Evolutionary conservation across 1,140 invertebrate species (phyloP), one percentile per base, ranked within the genome.

Genomic region (Aphelinus certus): DNA sequence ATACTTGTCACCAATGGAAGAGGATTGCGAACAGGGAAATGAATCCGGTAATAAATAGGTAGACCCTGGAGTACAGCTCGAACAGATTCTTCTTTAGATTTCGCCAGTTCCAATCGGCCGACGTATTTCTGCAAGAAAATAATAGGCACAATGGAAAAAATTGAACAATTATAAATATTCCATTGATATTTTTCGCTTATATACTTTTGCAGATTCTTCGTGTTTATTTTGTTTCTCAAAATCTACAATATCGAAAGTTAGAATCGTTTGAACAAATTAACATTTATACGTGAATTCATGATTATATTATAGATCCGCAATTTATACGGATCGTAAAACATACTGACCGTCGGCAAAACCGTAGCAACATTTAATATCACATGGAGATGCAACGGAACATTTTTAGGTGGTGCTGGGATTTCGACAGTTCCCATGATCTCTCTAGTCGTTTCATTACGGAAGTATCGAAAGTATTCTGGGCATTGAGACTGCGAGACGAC

Each of bases 391-490:
- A 88, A 77, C 7, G 77, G 9, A 9, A 81, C 71, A 26, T 73
- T 76, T 76, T 78, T 82, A 2, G 84, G 83, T 2, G 82, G 79
- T 0, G 61, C 70, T 60, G 78, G 78, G 47, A 85, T 84, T 66
- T 83, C 76, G 2, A 87, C 78, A 7, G 77, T 76, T 3, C 88
- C 83, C 43, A 79, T 81, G 43, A 85, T 82, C 75, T 87, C 83
- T 75, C 83, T 82, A 10, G 81, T 80, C 3, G 77, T 73, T 0
- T 81, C 77, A 48, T 84, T 81, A 0, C 64, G 75, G 75, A 86
- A 81, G 71, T 89, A 90, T 10, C 76, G 73, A 73, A 89, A 89
- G 7, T 86, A 82, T n/a, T 84, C 64, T 42, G 88, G 85, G 80
- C 87, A 89, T 1, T 88, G 86, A 5, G 84, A 86, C 65, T 78